phyloP scores from a whole-genome alignment of 2,888 invertebrate species.

The Acanthosoma haemorrhoidale region DNA sequence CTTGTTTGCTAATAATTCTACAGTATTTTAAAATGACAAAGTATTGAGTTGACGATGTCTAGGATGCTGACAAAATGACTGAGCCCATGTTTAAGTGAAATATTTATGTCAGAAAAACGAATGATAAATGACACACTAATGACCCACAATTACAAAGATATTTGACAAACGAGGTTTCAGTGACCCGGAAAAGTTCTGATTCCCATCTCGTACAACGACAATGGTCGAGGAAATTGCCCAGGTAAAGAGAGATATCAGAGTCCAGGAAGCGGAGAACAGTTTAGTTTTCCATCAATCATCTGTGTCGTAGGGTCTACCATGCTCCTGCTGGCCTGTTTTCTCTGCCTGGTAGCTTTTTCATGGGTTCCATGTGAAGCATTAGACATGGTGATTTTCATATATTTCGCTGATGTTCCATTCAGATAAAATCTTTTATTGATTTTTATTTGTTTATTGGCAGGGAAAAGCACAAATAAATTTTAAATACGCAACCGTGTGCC shows the following conservation, averaged over 20 bases:
- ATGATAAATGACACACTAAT: no score
- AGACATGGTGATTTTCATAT: no score
- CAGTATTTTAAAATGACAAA: no score
- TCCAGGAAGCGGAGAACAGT: neutral
- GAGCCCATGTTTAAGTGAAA: no score
- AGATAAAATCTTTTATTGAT: no score
- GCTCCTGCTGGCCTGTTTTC: neutral
- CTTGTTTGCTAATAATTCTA: no score
- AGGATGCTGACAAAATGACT: no score
- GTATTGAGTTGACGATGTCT: no score
- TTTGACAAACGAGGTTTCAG: neutral
- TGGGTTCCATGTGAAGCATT: no score
- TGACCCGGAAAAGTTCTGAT: slow-evolving; percentile 8
- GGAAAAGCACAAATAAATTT: neutral
- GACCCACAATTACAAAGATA: neutral
- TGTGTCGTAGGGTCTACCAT: neutral
- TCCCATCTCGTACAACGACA: neutral
- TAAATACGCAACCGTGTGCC: neutral
- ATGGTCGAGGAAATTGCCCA: slow-evolving; percentile 1
- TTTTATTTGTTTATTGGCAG: no score
- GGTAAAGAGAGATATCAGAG: neutral
- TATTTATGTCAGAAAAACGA: no score
- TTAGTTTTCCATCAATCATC: neutral
- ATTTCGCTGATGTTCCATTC: no score
- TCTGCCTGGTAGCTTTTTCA: neutral